Base-by-base conservation (phyloP, 2,797 vertebrate genomes). In the Adelosebastes latens region DNA sequence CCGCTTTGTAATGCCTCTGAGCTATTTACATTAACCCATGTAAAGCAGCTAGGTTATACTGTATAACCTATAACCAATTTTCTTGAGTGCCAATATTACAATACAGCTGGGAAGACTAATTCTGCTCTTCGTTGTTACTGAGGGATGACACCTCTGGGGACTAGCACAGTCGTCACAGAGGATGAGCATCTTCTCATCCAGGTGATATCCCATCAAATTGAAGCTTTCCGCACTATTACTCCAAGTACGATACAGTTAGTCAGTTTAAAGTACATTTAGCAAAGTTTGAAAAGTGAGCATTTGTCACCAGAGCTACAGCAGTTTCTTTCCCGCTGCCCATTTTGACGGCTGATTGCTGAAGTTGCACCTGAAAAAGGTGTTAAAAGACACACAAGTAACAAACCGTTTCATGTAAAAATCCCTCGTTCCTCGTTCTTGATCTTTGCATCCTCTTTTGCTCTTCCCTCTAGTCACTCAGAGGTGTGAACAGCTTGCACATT, bases 401-500 rank as follows among this genome's bases (percentile, higher is more conserved):
- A 79, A 81, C 66, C 75, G 80, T 79, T 85, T 70, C 24, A 72
- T 79, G n/a, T 78, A 81, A 78, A 81, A 80, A 62, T 64, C 8
- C 24, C 55, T 80, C 29, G 3, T 73, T 86, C 31, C 56, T 78
- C 56, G 72, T 83, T 67, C 46, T 75, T 85, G 66, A 77, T 78
- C 72, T 55, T 80, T 70, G 73, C 34, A 31, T 71, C 69, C 10
- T 78, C 55, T 68, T 80, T 64, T 34, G 61, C 68, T 83, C 66
- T 75, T 81, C 29, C 8, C 13, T 81, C 27, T 56, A 42, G 63
- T 71, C 73, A 34, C 69, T 46, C 16, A 70, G 81, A 90, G 80
- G 86, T 90, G 90, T 88, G 86, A 91, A 88, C 84, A 87, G 84
- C 86, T 81, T 86, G 81, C 80, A 56, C 62, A 75, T 60, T 72